A percentile compares a stretch with the other conserved stretches of the same genome.
These are phyloP conservation scores for Nanorana parkeri DNA, from an alignment of 2,113 vertebrate genomes.

Conservation along the genomic window DNA sequence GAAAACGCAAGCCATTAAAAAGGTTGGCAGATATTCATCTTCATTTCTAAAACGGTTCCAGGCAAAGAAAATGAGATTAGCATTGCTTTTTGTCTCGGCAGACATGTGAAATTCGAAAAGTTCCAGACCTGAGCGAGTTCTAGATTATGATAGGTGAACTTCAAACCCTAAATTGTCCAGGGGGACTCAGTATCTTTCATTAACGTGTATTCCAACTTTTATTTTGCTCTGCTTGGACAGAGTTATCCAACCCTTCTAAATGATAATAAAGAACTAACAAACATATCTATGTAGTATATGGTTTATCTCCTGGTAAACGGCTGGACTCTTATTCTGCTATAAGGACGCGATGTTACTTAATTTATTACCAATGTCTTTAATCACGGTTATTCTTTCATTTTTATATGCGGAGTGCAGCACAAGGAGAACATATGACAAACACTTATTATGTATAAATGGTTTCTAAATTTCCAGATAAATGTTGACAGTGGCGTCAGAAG, in stretches of 20 bases:
- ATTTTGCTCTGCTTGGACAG: slow-evolving; percentile 21
- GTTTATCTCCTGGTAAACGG: background rate
- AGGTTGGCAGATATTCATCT: slow-evolving; percentile 34
- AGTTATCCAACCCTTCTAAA: background rate
- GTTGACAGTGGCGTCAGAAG: too few species aligned
- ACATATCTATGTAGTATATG: background rate
- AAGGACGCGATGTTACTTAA: too few species aligned
- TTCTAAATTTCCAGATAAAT: too few species aligned
- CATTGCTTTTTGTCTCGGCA: slow-evolving; percentile 2
- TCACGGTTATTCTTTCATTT: background rate
- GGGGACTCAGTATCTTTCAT: slow-evolving; percentile 2
- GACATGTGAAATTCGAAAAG: slow-evolving; percentile 4
- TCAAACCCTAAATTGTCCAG: background rate
- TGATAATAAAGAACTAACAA: background rate
- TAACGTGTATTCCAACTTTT: slow-evolving; percentile 10
- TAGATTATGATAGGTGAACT: slow-evolving; percentile 11
- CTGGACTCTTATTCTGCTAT: background rate
- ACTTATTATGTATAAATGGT: too few species aligned
- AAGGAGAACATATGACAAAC: too few species aligned
- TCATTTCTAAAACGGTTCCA: slow-evolving; percentile 38
- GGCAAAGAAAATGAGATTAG: slow-evolving; percentile 47
- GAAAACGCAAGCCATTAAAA: slow-evolving; percentile 22
- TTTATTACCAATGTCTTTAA: background rate
- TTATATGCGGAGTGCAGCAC: too few species aligned
- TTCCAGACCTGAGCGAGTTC: slow-evolving; percentile 17